These are phyloP conservation scores for Panurus biarmicus DNA, from an alignment of 2,113 vertebrate genomes.

Conservation along the genomic window DNA sequence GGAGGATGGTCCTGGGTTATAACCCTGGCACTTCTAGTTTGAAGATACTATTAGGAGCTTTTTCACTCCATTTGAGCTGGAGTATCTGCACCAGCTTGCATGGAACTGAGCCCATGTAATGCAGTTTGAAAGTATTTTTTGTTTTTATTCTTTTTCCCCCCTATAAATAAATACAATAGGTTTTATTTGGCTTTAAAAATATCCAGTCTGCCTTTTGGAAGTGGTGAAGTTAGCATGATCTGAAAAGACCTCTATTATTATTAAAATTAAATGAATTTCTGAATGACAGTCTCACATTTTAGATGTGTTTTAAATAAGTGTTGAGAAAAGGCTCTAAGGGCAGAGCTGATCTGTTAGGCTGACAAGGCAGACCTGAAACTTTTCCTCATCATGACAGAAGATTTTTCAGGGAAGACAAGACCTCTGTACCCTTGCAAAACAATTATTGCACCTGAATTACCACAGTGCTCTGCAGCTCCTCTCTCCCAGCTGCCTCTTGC, in stretches of 20 bases:
- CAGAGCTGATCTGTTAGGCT: conserved; percentile 7
- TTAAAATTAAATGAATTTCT: conserved; percentile 20
- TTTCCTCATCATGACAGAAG: not conserved
- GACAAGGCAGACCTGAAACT: conserved; percentile 21
- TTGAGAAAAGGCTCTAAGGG: not conserved
- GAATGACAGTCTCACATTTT: conserved; percentile 2
- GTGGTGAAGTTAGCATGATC: not conserved
- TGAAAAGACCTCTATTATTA: not conserved
- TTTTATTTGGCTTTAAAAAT: not conserved
- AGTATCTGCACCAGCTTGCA: not conserved
- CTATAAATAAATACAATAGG: not conserved
- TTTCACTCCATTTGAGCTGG: not conserved
- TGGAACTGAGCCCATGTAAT: not conserved
- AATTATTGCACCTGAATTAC: conserved; percentile 46
- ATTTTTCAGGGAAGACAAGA: not conserved
- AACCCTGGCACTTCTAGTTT: not conserved
- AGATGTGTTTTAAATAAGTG: not conserved
- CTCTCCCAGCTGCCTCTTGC: conserved; percentile 17
- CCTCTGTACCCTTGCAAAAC: conserved; percentile 21
- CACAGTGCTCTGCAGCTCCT: not conserved
- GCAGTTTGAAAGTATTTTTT: not conserved
- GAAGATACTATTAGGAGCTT: not conserved
- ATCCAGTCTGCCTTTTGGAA: not conserved
- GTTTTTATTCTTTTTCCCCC: not conserved
- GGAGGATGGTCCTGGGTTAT: not conserved